Conservation (phyloP, 2,113 vertebrate genomes). For the Nerophis ophidion region DNA sequence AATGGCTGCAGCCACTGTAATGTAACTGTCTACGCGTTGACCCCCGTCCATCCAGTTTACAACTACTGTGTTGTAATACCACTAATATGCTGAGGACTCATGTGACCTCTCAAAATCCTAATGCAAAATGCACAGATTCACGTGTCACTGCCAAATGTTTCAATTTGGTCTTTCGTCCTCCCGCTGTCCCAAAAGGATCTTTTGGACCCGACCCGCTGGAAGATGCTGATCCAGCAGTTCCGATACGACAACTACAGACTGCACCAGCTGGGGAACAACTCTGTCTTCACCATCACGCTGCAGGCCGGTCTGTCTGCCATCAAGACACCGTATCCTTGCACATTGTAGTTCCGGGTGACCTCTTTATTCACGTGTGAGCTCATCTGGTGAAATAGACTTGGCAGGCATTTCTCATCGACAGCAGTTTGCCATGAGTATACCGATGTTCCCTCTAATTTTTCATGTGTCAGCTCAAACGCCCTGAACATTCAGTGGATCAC, state of each 20-base stretch:
- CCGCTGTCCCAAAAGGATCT: constrained; percentile 78
- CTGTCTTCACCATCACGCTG: constrained; percentile 96
- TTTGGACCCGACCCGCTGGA: constrained; percentile 96
- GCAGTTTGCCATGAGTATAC: no score
- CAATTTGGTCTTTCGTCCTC: constrained; percentile 5
- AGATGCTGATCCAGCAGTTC: constrained; percentile 98
- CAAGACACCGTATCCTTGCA: constrained; percentile 97
- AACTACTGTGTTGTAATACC: no score
- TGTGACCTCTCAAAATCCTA: neutral
- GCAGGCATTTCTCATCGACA: no score
- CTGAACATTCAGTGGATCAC: no score
- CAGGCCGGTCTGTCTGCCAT: constrained; percentile 98
- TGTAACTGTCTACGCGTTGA: no score
- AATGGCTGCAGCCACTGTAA: no score
- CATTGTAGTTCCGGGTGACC: neutral
- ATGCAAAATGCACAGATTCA: neutral
- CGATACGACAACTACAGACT: constrained; percentile 99
- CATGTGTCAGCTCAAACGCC: no score
- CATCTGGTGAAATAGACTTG: no score
- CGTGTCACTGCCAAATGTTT: neutral
- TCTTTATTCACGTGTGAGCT: no score
- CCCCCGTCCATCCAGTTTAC: no score
- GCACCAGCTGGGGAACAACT: constrained; percentile 98
- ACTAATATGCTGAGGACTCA: neutral
- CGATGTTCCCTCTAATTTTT: no score